Percentiles rank a stretch among this genome's conserved stretches.
These are phyloP conservation scores for Cephalopachus bancanus DNA, from an alignment of 2,797 vertebrate species.

Conservation along the genomic window DNA sequence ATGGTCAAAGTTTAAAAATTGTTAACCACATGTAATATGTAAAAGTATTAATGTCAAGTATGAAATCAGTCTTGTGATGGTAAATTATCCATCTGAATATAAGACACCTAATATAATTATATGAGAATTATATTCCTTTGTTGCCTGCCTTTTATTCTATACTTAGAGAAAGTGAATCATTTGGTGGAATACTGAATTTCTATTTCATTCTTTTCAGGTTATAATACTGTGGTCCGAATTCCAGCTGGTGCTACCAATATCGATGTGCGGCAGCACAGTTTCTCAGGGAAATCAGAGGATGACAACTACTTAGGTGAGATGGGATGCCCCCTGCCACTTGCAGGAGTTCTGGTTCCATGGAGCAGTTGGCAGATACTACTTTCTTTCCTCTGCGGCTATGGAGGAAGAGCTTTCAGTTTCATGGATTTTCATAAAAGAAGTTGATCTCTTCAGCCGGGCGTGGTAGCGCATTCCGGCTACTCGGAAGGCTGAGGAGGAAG, in stretches of 20 bases:
- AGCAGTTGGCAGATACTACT: not conserved
- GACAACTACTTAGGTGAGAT: slow-evolving; percentile 99
- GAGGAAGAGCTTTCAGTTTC: not conserved
- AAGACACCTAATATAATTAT: not conserved
- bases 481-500: no score
- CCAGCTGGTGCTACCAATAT: slow-evolving; percentile 98
- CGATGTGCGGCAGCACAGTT: slow-evolving; percentile 98
- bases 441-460: no score
- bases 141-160: not conserved
- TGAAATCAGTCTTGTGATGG: slow-evolving; percentile 72
- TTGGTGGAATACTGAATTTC: slow-evolving; percentile 72
- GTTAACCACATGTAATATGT: slow-evolving; percentile 69
- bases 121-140: slow-evolving; percentile 56
- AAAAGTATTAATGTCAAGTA: slow-evolving; percentile 69
- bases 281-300: slow-evolving; percentile 98
- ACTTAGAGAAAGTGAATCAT: slow-evolving; percentile 67
- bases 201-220: slow-evolving; percentile 91
- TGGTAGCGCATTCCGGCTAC: no score
- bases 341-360: not conserved
- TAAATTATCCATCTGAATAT: not conserved
- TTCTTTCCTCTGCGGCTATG: not conserved
- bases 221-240: slow-evolving; percentile 97
- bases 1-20: slow-evolving; percentile 69
- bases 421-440: not conserved
- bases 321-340: not conserved